phyloP scores from a whole-genome alignment of 2,113 vertebrate species.

The Eolophus roseicapilla region DNA sequence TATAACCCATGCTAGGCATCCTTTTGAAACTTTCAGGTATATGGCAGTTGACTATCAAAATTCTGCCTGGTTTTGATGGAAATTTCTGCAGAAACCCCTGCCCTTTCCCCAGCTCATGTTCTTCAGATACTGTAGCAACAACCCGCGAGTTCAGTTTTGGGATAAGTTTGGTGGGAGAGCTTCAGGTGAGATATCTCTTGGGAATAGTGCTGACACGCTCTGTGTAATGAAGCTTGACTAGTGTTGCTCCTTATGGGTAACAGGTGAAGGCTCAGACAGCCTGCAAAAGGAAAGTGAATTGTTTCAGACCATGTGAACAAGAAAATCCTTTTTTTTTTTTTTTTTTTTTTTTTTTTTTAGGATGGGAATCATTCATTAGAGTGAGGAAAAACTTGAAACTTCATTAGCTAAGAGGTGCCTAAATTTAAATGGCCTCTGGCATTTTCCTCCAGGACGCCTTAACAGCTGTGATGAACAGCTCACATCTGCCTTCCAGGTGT shows the following conservation, averaged over 20 bases:
- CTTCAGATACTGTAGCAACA: background rate
- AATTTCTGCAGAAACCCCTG: background rate
- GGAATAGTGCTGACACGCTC: background rate
- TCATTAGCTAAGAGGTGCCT: background rate
- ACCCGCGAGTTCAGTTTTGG: background rate
- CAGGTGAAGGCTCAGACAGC: background rate
- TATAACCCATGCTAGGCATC: constrained; percentile 50
- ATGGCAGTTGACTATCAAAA: background rate
- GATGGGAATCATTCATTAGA: background rate
- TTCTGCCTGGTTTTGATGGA: background rate
- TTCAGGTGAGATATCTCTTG: background rate
- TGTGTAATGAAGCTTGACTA: background rate
- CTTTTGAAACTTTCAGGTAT: background rate
- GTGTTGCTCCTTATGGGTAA: background rate
- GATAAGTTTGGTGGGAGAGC: background rate
- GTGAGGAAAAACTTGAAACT: background rate
- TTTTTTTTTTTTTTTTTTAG: background rate
- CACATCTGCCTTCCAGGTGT: background rate
- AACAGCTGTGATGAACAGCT: background rate
- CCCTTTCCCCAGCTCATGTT: background rate
- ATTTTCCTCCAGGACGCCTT: background rate
- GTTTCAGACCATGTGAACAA: background rate
- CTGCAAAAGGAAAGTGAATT: background rate
- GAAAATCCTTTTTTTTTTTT: background rate
- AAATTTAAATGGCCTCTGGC: background rate